Evolutionary conservation across 1,140 invertebrate species (phyloP).

Genomic region (Pogonus chalceus): DNA sequence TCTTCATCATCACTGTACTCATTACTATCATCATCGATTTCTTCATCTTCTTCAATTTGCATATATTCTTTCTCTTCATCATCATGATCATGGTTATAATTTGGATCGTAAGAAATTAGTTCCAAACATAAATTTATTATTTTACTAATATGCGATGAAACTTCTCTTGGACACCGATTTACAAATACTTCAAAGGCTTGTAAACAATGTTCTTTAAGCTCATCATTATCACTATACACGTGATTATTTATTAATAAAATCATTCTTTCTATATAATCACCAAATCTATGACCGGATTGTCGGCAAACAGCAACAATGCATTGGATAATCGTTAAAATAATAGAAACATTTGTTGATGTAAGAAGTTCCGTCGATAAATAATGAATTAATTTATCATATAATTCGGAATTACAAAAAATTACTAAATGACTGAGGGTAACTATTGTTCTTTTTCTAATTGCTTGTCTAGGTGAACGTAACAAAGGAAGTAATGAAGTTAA

Average conservation of each 20-base stretch:
- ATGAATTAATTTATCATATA: slow-evolving; percentile 87
- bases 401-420: slow-evolving; percentile 75
- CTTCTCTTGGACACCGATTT: slow-evolving; percentile 91
- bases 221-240: slow-evolving; percentile 84
- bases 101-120: slow-evolving; percentile 96
- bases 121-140: slow-evolving; percentile 83
- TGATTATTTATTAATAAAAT: slow-evolving; percentile 79
- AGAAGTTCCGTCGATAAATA: slow-evolving; percentile 76
- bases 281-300: slow-evolving; percentile 89
- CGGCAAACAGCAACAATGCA: slow-evolving; percentile 93
- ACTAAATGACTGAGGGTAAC: slow-evolving; percentile 79
- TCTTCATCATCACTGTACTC: slow-evolving; percentile 99
- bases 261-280: slow-evolving; percentile 84
- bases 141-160: slow-evolving; percentile 81
- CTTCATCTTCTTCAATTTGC: slow-evolving; percentile 56
- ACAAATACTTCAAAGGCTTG: slow-evolving; percentile 95
- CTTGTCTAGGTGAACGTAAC: slow-evolving; percentile 79
- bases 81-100: slow-evolving; percentile 92
- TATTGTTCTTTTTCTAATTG: slow-evolving; percentile 71
- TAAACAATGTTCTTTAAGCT: slow-evolving; percentile 82
- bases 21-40: slow-evolving; percentile 73
- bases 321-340: slow-evolving; percentile 78
- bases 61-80: slow-evolving; percentile 51
- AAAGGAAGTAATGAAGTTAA: slow-evolving; percentile 83
- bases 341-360: slow-evolving; percentile 45